A percentile compares a stretch with the other conserved stretches of the same genome.
These are phyloP conservation scores for Drosophila parthenogenetica DNA, from an alignment of 2,888 invertebrate genomes.

Conservation along the genomic window DNA sequence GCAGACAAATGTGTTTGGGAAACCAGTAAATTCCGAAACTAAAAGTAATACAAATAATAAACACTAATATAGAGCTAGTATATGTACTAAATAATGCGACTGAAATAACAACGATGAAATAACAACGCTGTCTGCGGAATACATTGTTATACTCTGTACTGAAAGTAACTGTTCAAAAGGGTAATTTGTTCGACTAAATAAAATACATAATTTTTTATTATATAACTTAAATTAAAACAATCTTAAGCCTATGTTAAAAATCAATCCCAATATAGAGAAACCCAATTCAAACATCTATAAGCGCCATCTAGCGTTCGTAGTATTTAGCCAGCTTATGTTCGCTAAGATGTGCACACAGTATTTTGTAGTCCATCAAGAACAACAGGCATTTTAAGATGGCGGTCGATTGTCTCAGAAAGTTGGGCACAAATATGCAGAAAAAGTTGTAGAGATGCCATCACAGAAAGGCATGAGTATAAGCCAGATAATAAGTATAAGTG, in stretches of 20 bases:
- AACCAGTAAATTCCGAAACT: not conserved
- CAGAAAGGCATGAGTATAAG: constrained; percentile 1
- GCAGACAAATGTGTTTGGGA: not conserved
- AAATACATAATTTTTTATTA: too few species aligned
- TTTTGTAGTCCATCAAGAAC: not conserved
- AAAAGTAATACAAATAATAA: not conserved
- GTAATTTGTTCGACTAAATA: too few species aligned
- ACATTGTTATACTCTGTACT: not conserved
- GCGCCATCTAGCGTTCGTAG: too few species aligned
- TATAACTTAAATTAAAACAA: too few species aligned
- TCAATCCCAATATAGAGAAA: too few species aligned
- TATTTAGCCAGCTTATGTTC: not conserved
- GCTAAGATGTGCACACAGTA: not conserved
- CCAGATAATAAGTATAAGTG: not conserved
- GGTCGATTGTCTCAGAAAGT: constrained; percentile 3
- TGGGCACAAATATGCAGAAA: constrained; percentile 23
- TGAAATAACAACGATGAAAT: not conserved
- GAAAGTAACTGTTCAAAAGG: not conserved
- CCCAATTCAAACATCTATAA: too few species aligned
- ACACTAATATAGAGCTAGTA: not conserved
- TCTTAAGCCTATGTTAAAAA: too few species aligned
- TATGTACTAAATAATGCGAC: not conserved
- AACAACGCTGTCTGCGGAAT: not conserved
- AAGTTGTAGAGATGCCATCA: constrained; percentile 17
- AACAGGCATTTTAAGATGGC: not conserved